phyloP scores from a whole-genome alignment of 2,113 vertebrate genomes.

The Pimephales promelas region DNA sequence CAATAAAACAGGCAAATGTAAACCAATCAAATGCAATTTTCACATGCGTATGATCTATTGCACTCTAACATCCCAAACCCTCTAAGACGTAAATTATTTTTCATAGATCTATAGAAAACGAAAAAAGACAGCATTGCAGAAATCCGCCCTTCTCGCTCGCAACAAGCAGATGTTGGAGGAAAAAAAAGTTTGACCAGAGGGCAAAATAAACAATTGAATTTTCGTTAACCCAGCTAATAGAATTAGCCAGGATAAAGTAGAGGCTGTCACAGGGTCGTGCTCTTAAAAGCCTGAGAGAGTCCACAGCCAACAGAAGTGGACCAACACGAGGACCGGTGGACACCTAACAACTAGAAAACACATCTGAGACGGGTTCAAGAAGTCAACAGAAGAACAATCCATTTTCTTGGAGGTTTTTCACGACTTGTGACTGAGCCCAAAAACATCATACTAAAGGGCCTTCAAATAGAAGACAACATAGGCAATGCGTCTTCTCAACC shows the following conservation, averaged over 20 bases:
- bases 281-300: constrained; percentile 74
- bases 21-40: neutral
- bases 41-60: neutral
- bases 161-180: constrained; percentile 77
- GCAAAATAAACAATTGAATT: constrained; percentile 83
- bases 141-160: constrained; percentile 62
- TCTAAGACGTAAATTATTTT: neutral
- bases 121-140: neutral
- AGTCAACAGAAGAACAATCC: neutral
- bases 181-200: constrained; percentile 75
- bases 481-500: constrained; percentile 71
- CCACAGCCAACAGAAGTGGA: constrained; percentile 64
- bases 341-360: constrained; percentile 57
- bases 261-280: constrained; percentile 47
- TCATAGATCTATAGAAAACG: neutral
- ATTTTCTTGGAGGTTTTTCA: neutral
- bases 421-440: neutral
- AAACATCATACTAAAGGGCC: no score
- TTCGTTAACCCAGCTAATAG: constrained; percentile 82
- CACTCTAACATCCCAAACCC: neutral
- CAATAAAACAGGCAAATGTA: neutral
- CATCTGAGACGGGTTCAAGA: neutral
- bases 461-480: neutral
- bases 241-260: constrained; percentile 79
- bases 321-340: constrained; percentile 55